Base-by-base conservation (phyloP, 2,113 vertebrate genomes). In the Toxostoma redivivum region DNA sequence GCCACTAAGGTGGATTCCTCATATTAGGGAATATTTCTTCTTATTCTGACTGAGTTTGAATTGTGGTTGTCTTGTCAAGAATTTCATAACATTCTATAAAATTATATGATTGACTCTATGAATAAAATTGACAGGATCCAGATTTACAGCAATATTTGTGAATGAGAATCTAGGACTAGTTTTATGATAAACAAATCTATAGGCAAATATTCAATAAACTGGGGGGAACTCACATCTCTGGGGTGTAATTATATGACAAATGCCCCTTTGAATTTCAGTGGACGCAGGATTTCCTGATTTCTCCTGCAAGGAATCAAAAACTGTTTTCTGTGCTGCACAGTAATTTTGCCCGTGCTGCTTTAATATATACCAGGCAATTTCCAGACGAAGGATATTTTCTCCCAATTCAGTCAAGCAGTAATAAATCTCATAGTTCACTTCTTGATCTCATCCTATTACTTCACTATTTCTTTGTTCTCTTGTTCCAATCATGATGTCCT, bases 361-460 rank as follows among this genome's bases (percentile, higher is more conserved):
- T 54, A 94, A 84, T 28, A 42, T 87, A 67, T 69, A 89, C 40
- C 40, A 82, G 66, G 51, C 23, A 91, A 90, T 81, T 76, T 77
- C 19, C 44, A 76, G 58, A 93, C 0, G 4, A 80, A 76, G 74
- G 48, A 60, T 51, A 50, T 79, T 90, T 95, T 86, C 69, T 84
- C 19, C 31, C 19, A 57, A 15, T 70, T 70, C 40, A 69, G 47
- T 88, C 65, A 96, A 81, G 45, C 45, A 70, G 35, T 44, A 88
- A 76, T 78, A 83, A 82, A 53, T 12, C 14, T 66, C 31, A 79
- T 10, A 77, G 67, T 86, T 87, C 47, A 74, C 53, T 94, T 84
- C 60, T 58, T 92, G 74, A 92, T 58, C 87, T 94, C 72, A 82
- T 86, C 54, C 25, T 93, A 71, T 97, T 91, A 77, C 38, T 71